phyloP scores from a whole-genome alignment of 2,797 vertebrate species.

The Ibycter americanus region DNA sequence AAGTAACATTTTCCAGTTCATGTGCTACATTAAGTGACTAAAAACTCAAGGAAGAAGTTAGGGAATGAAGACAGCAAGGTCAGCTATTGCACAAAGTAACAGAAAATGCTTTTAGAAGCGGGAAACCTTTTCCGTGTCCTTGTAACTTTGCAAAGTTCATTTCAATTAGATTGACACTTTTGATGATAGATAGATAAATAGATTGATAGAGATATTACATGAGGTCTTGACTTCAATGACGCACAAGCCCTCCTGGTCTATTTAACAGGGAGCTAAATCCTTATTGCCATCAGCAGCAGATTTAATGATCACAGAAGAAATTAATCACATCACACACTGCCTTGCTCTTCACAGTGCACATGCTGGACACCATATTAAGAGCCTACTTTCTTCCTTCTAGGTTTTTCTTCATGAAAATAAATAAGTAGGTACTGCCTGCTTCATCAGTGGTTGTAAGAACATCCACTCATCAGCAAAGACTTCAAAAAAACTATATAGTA shows the following conservation, averaged over 20 bases:
- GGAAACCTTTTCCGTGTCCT: neutral
- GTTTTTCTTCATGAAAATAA: neutral
- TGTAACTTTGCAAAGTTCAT: neutral
- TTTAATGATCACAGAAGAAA: conserved; percentile 1
- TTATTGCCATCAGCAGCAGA: neutral
- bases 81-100: neutral
- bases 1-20: neutral
- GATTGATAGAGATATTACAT: neutral
- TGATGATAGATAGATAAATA: neutral
- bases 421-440: neutral
- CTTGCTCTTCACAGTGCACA: neutral
- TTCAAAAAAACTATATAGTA: neutral
- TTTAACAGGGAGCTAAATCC: conserved; percentile 6
- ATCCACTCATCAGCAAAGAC: neutral
- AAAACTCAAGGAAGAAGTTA: neutral
- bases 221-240: neutral
- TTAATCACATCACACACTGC: conserved; percentile 2
- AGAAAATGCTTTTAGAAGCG: neutral
- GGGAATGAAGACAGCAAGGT: neutral
- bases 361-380: neutral
- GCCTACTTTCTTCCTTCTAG: neutral
- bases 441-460: neutral
- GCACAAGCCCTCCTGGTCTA: conserved; percentile 17
- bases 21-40: neutral
- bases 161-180: neutral